Evolutionary conservation across 2,113 vertebrate genomes (phyloP), one percentile per base, ranked within the genome.

Genomic region (Cricetomys ansorgei): DNA sequence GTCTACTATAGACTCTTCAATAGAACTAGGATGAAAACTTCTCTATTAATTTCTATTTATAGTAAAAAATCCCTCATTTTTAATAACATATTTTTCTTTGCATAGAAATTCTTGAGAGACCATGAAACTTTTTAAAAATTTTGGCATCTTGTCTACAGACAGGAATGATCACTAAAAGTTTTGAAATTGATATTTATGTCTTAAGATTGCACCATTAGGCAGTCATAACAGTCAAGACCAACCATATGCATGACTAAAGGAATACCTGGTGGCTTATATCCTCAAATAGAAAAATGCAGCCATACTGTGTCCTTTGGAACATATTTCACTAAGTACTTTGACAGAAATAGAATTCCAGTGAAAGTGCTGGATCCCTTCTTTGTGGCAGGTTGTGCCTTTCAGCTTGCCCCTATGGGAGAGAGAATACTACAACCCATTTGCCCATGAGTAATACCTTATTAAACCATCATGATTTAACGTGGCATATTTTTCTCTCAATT

Each of bases 391-490:
- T 96, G 89, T 3, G 67, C 59, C 48, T 97, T 97, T 96, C 72
- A 97, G 55, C 91, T 12, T 96, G 62, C 34, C 70, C 43, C 95
- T 92, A 53, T 31, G 70, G 57, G n/a, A 0, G 87, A 92, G 87
- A 91, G 67, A 95, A 57, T 85, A 43, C 83, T 85, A 79, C 64
- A 97, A 97, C 94, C 64, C 92, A 88, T 98, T 98, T 97, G 84
- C 40, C 92, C 90, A 88, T 94, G 81, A 98, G 29, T 95, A 97
- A 96, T 97, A 84, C 53, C 91, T 97, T 97, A 96, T 97, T 97
- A 98, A 98, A 96, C 1, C 40, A 6, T 96, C 67, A 55, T 96
- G 96, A 98, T 97, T 97, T 96, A 96, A 94, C 83, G 59, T 96
- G 96, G 95, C 94, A 96, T n/a, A 81, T 96, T 97, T 97, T 94